Percentiles rank a stretch among this genome's conserved stretches.
These are phyloP conservation scores for Aselliscus stoliczkanus DNA, from an alignment of 2,797 vertebrate species.

Conservation along the genomic window DNA sequence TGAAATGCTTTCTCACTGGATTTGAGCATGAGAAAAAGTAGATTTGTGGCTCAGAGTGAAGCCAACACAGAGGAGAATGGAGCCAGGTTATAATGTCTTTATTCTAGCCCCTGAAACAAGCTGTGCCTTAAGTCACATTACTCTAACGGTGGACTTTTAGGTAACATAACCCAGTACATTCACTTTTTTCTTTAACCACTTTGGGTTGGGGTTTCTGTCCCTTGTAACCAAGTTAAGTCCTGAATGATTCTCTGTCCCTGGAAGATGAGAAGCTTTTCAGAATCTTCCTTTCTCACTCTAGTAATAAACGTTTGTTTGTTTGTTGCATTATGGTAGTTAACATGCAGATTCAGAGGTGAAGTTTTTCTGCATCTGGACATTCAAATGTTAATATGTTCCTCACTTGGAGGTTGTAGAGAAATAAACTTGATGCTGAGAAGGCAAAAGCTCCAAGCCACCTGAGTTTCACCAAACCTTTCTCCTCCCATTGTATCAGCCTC, in stretches of 20 bases:
- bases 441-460: neutral
- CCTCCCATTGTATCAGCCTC: neutral
- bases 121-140: neutral
- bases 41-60: neutral
- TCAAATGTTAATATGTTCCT: neutral
- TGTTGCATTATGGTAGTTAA: neutral
- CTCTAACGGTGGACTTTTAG: neutral
- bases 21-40: neutral
- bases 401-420: neutral
- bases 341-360: neutral
- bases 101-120: neutral
- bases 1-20: neutral
- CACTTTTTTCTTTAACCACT: neutral
- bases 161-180: neutral
- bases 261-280: neutral
- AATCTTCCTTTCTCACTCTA: neutral
- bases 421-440: neutral
- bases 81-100: neutral
- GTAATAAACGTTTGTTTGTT: neutral
- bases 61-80: neutral
- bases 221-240: neutral
- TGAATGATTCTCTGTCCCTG: neutral
- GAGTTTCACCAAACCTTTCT: neutral
- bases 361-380: neutral
- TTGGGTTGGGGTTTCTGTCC: neutral